Conservation (phyloP, 2,888 invertebrate genomes). For the Julus scandinavius region DNA sequence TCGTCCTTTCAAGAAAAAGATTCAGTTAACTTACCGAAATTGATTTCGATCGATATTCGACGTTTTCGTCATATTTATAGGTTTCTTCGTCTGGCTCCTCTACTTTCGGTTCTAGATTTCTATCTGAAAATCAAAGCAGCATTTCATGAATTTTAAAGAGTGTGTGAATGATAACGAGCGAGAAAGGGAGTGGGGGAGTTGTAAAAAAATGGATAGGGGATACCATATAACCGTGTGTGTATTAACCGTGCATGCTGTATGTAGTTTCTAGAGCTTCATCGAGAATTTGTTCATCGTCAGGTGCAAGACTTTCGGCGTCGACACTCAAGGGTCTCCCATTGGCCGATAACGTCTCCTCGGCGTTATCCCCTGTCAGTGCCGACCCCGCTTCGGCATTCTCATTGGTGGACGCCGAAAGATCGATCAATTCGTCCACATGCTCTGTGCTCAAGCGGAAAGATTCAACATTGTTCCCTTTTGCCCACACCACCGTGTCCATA, state of each 20-base stretch:
- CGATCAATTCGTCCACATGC: constrained; percentile 31
- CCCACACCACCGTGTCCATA: constrained; percentile 40
- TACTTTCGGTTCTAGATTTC: constrained; percentile 48
- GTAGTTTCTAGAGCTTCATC: constrained; percentile 54
- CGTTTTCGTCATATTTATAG: constrained; percentile 51
- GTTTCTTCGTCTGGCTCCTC: constrained; percentile 54
- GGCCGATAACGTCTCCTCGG: constrained; percentile 54
- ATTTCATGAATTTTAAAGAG: neutral
- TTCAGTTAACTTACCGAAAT: constrained; percentile 41
- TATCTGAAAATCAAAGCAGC: constrained; percentile 46
- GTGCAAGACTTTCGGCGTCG: constrained; percentile 54
- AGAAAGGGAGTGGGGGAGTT: neutral
- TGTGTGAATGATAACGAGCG: neutral
- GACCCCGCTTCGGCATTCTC: constrained; percentile 54
- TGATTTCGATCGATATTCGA: constrained; percentile 33
- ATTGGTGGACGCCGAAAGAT: constrained; percentile 53
- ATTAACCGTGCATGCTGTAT: constrained; percentile 52
- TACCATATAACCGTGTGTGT: constrained; percentile 30
- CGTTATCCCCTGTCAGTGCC: constrained; percentile 52
- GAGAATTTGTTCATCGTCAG: constrained; percentile 55
- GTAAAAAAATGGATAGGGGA: constrained; percentile 31
- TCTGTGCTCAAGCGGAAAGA: neutral
- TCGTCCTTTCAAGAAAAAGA: neutral
- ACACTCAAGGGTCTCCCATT: constrained; percentile 54
- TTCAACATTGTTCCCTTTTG: constrained; percentile 20